phyloP scores from a whole-genome alignment of 2,888 invertebrate species.

The Ellobium chinense region DNA sequence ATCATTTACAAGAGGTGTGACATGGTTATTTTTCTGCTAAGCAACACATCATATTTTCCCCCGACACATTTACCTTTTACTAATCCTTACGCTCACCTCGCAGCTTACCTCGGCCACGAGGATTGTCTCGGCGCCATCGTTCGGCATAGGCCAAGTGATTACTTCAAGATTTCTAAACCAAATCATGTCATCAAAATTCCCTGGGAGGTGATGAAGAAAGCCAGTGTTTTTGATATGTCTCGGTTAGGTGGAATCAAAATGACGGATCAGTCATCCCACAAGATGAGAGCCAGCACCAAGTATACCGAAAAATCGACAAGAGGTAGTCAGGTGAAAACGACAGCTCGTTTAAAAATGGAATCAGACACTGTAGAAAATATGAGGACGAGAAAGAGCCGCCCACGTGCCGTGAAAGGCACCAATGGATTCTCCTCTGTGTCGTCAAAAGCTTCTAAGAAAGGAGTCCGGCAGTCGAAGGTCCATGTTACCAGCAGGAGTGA shows the following conservation, averaged over 20 bases:
- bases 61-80: background rate
- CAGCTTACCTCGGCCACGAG: background rate
- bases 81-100: conserved; percentile 28
- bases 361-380: background rate
- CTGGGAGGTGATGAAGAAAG: background rate
- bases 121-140: background rate
- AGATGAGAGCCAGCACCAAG: background rate
- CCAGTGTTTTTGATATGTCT: background rate
- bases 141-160: background rate
- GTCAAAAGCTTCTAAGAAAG: background rate
- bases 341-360: background rate
- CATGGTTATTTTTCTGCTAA: background rate
- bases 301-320: no score
- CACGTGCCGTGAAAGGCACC: background rate
- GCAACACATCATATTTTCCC: background rate
- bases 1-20: conserved; percentile 3
- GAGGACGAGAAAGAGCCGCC: background rate
- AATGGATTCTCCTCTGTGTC: no score
- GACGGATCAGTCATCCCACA: background rate
- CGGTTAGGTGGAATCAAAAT: background rate
- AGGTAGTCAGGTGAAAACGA: background rate
- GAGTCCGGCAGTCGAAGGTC: background rate
- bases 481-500: background rate
- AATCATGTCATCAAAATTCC: conserved; percentile 7
- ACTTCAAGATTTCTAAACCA: background rate